phyloP scores from a whole-genome alignment of 2,113 vertebrate species.

The Picathartes gymnocephalus region DNA sequence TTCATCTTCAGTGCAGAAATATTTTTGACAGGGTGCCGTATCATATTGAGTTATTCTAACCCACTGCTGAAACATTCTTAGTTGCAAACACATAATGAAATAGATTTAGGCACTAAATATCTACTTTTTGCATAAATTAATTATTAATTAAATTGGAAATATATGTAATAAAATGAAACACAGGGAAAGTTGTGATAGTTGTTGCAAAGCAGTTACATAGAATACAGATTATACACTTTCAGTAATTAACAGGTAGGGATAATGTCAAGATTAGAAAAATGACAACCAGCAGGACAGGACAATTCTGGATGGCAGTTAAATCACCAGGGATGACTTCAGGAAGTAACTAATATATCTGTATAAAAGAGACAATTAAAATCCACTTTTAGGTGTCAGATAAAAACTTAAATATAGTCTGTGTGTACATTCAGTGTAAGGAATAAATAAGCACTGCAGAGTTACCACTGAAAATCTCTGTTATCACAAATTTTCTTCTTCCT shows the following conservation, averaged over 20 bases:
- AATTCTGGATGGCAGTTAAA: neutral
- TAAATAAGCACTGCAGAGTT: neutral
- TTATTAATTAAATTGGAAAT: neutral
- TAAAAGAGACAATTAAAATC: neutral
- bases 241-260: neutral
- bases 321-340: neutral
- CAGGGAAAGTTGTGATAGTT: neutral
- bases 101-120: neutral
- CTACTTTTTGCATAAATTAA: neutral
- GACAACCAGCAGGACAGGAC: neutral
- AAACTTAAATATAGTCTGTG: neutral
- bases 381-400: neutral
- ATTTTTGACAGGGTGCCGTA: neutral
- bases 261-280: neutral
- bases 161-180: neutral
- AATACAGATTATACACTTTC: accelerated
- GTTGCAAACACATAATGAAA: neutral
- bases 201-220: neutral
- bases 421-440: neutral
- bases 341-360: neutral
- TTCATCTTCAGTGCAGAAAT: neutral
- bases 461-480: neutral
- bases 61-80: neutral
- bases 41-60: neutral
- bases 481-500: neutral